These are phyloP conservation scores for Tortrix viridana DNA, from an alignment of 2,888 invertebrate species.

Conservation along the genomic window DNA sequence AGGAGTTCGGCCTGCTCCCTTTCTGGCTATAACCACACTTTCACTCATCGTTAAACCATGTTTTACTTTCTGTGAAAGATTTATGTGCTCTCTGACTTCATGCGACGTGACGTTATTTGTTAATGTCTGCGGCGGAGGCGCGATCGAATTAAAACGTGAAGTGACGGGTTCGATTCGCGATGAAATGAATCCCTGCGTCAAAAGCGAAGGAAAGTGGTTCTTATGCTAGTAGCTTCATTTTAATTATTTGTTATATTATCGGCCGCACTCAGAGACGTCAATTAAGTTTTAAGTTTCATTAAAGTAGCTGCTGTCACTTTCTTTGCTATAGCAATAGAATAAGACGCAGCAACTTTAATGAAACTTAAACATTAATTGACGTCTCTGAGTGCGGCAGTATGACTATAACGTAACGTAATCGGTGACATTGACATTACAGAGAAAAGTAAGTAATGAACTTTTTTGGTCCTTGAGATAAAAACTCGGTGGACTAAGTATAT, in stretches of 20 bases:
- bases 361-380: too few species aligned
- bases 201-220: background rate
- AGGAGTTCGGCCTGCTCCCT: slow-evolving; percentile 67
- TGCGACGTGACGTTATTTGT: slow-evolving; percentile 6
- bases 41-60: slow-evolving; percentile 48
- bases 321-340: too few species aligned
- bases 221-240: background rate
- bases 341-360: too few species aligned
- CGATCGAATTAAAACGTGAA: background rate
- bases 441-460: too few species aligned
- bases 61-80: slow-evolving; percentile 32
- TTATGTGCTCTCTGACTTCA: slow-evolving; percentile 17
- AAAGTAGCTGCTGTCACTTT: too few species aligned
- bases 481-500: too few species aligned
- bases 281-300: too few species aligned
- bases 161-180: background rate
- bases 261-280: too few species aligned
- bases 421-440: too few species aligned
- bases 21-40: slow-evolving; percentile 54
- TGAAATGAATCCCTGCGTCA: background rate
- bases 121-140: background rate
- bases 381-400: too few species aligned
- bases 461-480: too few species aligned
- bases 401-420: too few species aligned
- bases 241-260: background rate